Evolutionary conservation across 2,888 invertebrate genomes (phyloP), one percentile per base, ranked within the genome.

Genomic region (Arenicola marina): DNA sequence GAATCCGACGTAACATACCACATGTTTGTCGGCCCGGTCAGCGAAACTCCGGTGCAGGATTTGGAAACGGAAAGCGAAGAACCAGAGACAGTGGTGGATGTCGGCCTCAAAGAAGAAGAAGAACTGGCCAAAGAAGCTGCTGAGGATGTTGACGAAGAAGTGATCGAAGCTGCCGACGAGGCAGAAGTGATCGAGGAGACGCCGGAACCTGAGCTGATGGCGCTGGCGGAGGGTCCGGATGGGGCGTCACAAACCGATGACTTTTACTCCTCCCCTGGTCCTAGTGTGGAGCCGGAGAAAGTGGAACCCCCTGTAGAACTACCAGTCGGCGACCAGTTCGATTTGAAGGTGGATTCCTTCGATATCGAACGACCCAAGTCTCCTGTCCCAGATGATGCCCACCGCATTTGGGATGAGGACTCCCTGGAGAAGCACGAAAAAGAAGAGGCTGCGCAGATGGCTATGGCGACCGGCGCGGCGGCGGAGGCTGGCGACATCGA

Each of bases 331-430:
- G 53, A 60, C n/a, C 11, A 28, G 24, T 53, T 57, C 29, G 34
- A 48, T 24, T 7, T 51, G 15, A 15, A 32, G 67, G 75, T 78
- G 4, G 79, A 82, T 53, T 79, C 78, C 43, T 85, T 85, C 69
- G 86, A 87, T n/a, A 83, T 87, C 60, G 86, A 87, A 70, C 78
- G 87, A 69, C 87, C 87, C 29, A 74, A 79, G 51, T 85, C 87
- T 11, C 87, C 87, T 33, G 76, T 80, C 21, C 80, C 80, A 59
- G 77, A 79, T 65, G 76, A 57, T 46, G 34, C 44, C 4, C 53
- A 54, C 75, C 65, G 34, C 46, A 43, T 61, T 29, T 18, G 7
- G 21, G 34, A 34, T 24, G 54, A 38, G 3, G 48, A 61, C 1
- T 51, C 24, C 4, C 26, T 15, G 15, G 43, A 15, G 15, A n/a